Evolutionary conservation across 2,888 invertebrate species (phyloP), one percentile per base, ranked within the genome.

Genomic region (Crioceris asparagi): DNA sequence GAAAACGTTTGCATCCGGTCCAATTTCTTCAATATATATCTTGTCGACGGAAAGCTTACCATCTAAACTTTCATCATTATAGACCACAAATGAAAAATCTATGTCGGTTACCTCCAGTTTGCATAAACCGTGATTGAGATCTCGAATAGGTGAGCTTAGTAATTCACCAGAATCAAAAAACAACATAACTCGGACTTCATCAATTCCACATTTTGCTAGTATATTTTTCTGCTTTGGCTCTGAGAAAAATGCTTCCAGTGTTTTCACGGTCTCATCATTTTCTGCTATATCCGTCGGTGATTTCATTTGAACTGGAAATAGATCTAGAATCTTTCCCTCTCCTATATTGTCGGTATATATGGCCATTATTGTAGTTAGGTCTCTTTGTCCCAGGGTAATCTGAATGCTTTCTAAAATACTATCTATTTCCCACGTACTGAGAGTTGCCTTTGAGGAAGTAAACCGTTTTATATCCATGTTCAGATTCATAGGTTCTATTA

Each of bases 101-200:
- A 78, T 67, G 57, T 85, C 83, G 1, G 76, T 77, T 8, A 84
- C 72, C 8, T 77, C 75, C 34, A 84, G 62, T 54, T 73, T 75
- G 5, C 82, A 81, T 3, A 84, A 61, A 0, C 80, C 82, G 43
- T 78, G 79, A 57, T 75, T 79, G 45, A 78, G 52, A 53, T 83
- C 82, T 3, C 83, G 67, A 0, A 83, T 79, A 0, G 83, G 83
- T 0, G 83, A 83, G 54, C 79, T 82, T 5, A 83, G 60, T 1
- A 81, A 69, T 60, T 83, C 83, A 38, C 82, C 82, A 47, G 78
- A 74, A 54, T 83, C 83, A 14, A 77, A 75, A 60, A 80, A 83
- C 1, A 85, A 63, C 48, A 75, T 74, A 2, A 85, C 50, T 47
- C 77, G 75, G n/a, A 83, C 44, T 18, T 83, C 81, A 45, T 85